Conservation (phyloP, 2,113 vertebrate species). For the Dipodomys spectabilis region DNA sequence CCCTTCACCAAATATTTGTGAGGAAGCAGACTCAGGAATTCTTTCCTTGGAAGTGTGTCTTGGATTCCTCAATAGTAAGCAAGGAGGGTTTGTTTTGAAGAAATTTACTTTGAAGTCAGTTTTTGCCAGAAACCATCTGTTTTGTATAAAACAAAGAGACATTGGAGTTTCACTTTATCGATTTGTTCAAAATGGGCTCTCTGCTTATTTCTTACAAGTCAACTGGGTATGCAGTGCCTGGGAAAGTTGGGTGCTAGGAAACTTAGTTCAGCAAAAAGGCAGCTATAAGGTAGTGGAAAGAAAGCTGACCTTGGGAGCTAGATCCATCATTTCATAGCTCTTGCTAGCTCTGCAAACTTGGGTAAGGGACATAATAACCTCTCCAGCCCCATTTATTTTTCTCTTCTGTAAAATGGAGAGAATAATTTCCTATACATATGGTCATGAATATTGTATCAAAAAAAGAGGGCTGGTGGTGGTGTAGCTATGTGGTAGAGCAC, state of each 20-base stretch:
- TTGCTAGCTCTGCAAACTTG: background rate
- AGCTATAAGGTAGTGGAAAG: background rate
- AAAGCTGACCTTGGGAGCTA: background rate
- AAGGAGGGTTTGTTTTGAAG: constrained; percentile 62
- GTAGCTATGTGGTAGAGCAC: background rate
- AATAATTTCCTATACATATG: background rate
- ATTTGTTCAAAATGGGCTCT: constrained; percentile 61
- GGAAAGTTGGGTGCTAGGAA: background rate
- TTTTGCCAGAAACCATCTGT: constrained; percentile 69
- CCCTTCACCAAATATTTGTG: constrained; percentile 30
- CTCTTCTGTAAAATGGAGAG: constrained; percentile 22
- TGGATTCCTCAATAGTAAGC: constrained; percentile 41
- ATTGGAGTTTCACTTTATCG: constrained; percentile 9
- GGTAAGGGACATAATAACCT: background rate
- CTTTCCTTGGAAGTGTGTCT: constrained; percentile 52
- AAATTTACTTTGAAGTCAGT: constrained; percentile 69
- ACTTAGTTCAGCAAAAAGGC: background rate
- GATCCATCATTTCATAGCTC: background rate
- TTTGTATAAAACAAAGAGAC: constrained; percentile 65
- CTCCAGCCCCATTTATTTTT: background rate
- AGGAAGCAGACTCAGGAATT: background rate
- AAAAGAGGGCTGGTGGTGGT: background rate
- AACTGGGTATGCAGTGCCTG: constrained; percentile 7
- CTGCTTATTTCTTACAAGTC: constrained; percentile 21
- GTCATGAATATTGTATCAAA: background rate